Percentiles rank a stretch among this genome's conserved stretches.
phyloP scores from a whole-genome alignment of 2,113 vertebrate species.

The Procavia capensis region DNA sequence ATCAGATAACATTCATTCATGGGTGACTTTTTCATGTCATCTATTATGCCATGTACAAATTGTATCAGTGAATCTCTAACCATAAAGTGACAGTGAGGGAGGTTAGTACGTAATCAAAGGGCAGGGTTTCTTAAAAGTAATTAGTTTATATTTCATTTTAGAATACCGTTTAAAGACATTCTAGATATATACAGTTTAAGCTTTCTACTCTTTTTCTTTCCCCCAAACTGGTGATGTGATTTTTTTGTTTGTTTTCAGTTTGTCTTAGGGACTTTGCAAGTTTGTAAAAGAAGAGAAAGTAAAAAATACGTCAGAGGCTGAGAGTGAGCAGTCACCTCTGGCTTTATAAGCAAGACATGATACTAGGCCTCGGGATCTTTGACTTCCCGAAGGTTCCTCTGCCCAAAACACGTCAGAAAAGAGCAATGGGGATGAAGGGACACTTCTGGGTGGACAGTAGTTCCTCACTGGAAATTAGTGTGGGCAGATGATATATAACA shows the following conservation, averaged over 20 bases:
- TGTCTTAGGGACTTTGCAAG: neutral
- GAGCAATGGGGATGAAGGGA: neutral
- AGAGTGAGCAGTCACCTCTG: neutral
- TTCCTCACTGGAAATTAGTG: fast-evolving
- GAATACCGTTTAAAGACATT: slow-evolving; percentile 2
- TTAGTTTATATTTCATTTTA: neutral
- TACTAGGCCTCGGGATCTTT: neutral
- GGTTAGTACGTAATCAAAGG: neutral
- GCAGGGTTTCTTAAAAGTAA: neutral
- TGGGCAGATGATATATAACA: neutral
- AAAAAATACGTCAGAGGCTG: neutral
- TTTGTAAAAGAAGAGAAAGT: neutral
- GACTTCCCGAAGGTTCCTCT: neutral
- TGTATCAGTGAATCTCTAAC: neutral
- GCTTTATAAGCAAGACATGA: neutral
- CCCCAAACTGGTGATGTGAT: neutral
- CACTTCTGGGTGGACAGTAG: neutral
- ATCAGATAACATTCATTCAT: neutral
- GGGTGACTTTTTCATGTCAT: neutral
- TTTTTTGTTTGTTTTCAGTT: neutral
- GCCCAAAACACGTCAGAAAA: neutral
- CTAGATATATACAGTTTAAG: neutral
- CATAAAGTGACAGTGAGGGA: neutral
- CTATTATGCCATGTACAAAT: neutral
- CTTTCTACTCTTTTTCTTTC: neutral